Evolutionary conservation across 1,140 invertebrate species (phyloP).

Genomic region (Tetragonula clypearis): DNA sequence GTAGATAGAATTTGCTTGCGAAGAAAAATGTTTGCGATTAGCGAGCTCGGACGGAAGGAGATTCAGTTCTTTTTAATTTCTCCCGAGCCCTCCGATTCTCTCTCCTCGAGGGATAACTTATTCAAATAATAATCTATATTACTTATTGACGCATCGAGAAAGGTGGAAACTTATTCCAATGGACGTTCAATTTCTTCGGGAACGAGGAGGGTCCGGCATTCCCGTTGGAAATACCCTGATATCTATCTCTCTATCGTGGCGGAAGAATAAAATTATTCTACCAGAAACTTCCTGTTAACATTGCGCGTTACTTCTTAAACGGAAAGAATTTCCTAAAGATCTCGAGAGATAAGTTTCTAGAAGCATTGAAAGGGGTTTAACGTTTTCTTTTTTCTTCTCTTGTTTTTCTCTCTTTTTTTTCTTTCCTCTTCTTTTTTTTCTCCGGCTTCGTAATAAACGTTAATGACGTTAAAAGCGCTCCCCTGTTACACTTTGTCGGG

Average conservation of each 20-base stretch:
- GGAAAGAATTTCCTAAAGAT: slow-evolving; percentile 1
- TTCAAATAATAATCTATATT: slow-evolving; percentile 46
- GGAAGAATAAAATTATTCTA: slow-evolving; percentile 27
- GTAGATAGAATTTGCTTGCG: slow-evolving; percentile 16
- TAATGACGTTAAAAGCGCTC: background rate
- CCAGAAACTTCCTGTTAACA: slow-evolving; percentile 17
- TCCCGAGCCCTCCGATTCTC: no score
- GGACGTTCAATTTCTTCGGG: slow-evolving; percentile 39
- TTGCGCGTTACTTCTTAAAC: slow-evolving; percentile 1
- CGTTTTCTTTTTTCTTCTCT: background rate
- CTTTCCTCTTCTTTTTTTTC: background rate
- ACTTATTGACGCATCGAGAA: slow-evolving; percentile 38
- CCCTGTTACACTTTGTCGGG: background rate
- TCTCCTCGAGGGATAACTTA: slow-evolving; percentile 11
- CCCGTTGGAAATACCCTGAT: slow-evolving; percentile 1
- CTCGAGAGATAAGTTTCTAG: background rate
- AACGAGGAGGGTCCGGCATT: background rate
- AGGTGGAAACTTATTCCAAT: slow-evolving; percentile 41
- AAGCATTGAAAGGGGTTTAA: slow-evolving; percentile 1
- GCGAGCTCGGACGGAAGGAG: background rate
- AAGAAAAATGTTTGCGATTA: slow-evolving; percentile 29
- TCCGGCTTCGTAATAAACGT: no score
- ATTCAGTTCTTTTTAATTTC: slow-evolving; percentile 38
- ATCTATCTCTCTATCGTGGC: background rate
- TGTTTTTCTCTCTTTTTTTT: background rate